phyloP scores from a whole-genome alignment of 2,797 vertebrate species.

The Kryptopterus vitreolus region DNA sequence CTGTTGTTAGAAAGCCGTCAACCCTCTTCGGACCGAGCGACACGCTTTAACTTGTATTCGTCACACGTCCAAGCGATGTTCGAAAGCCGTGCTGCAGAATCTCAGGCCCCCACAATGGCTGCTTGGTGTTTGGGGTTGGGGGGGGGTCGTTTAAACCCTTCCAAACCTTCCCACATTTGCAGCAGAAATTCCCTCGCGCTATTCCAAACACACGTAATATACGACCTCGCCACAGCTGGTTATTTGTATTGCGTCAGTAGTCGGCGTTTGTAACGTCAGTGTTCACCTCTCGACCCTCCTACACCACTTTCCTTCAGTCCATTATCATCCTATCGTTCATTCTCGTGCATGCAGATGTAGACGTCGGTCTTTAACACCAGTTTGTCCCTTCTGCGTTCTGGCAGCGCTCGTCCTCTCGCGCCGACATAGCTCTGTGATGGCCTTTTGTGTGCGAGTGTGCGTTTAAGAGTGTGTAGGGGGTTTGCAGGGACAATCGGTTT shows the following conservation, averaged over 20 bases:
- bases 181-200: too few relatives aligned
- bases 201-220: too few relatives aligned
- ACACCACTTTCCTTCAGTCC: neutral
- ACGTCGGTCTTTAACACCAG: slow-evolving; percentile 25
- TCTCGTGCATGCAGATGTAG: slow-evolving; percentile 5
- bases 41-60: too few relatives aligned
- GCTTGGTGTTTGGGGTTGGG: too few relatives aligned
- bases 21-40: too few relatives aligned
- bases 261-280: slow-evolving; percentile 30
- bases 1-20: neutral
- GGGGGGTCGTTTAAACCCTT: too few relatives aligned
- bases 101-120: too few relatives aligned
- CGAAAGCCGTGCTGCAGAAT: too few relatives aligned
- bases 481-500: slow-evolving; percentile 65
- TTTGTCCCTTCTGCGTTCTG: slow-evolving; percentile 67
- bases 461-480: slow-evolving; percentile 29
- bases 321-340: neutral
- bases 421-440: slow-evolving; percentile 67
- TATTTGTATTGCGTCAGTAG: neutral
- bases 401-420: slow-evolving; percentile 59
- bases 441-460: slow-evolving; percentile 31
- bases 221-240: too few relatives aligned
- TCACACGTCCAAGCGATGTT: too few relatives aligned
- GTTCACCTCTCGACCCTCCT: slow-evolving; percentile 35
- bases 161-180: too few relatives aligned